phyloP scores from a whole-genome alignment of 2,888 invertebrate species.

The Drosophila planitibia region DNA sequence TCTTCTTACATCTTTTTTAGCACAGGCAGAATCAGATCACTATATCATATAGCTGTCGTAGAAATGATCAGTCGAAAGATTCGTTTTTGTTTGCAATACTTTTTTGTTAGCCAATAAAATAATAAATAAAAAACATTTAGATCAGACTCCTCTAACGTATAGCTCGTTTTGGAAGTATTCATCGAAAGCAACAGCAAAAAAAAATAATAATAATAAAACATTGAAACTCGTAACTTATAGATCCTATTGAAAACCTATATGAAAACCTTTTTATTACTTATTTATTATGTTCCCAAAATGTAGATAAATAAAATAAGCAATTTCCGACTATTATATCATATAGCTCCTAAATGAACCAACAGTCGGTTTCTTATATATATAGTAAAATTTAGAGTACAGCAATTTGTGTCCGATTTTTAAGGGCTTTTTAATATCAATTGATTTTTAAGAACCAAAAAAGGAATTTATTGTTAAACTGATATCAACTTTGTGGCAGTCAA shows the following conservation, averaged over 20 bases:
- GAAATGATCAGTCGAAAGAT: background rate
- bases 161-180: too few relatives aligned
- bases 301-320: fast-evolving
- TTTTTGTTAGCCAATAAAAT: background rate
- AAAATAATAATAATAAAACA: background rate
- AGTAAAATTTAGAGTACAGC: background rate
- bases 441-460: background rate
- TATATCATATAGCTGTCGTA: background rate
- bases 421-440: background rate
- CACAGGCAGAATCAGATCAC: background rate
- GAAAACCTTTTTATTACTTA: background rate
- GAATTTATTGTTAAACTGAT: background rate
- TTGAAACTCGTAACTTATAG: too few relatives aligned
- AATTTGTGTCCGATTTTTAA: too few relatives aligned
- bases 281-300: background rate
- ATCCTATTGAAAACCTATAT: too few relatives aligned
- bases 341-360: background rate
- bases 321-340: background rate
- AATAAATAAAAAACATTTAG: background rate
- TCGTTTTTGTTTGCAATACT: background rate
- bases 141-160: background rate
- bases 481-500: background rate
- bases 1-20: background rate
- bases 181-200: too few relatives aligned
- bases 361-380: background rate